Evolutionary conservation across 2,797 vertebrate genomes (phyloP).

Genomic region (Acrocephalus scirpaceus): DNA sequence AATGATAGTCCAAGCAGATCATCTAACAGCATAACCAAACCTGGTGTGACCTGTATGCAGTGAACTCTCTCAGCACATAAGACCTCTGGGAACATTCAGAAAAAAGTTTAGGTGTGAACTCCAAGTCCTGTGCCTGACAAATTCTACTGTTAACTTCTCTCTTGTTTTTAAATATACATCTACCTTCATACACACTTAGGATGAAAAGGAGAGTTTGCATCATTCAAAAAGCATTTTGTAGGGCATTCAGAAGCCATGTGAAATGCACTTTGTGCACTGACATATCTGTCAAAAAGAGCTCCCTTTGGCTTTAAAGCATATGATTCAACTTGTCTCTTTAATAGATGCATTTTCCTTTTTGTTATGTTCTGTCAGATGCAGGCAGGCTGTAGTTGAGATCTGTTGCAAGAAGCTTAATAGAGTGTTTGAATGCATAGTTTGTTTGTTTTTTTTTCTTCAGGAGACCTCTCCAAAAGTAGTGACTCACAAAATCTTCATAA

Average conservation of each 20-base stretch:
- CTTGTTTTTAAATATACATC: neutral
- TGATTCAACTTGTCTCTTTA: neutral
- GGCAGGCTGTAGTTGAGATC: neutral
- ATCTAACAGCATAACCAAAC: neutral
- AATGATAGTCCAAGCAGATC: neutral
- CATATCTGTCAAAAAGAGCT: neutral
- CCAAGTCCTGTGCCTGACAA: neutral
- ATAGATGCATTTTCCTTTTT: neutral
- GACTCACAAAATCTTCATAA: neutral
- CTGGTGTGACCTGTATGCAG: neutral
- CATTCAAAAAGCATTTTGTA: neutral
- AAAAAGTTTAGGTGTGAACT: neutral
- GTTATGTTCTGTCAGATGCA: neutral
- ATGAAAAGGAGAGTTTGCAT: neutral
- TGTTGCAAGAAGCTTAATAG: neutral
- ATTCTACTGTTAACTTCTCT: neutral
- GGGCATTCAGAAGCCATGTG: neutral
- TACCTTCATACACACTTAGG: neutral
- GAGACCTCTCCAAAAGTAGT: neutral
- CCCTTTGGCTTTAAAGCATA: neutral
- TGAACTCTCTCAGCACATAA: rapidly evolving
- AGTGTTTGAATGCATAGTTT: neutral
- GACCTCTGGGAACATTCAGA: neutral
- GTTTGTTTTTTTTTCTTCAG: neutral
- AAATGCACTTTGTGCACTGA: neutral